phyloP scores from a whole-genome alignment of 2,888 invertebrate genomes.

The Rhagophthalmus giganteus region DNA sequence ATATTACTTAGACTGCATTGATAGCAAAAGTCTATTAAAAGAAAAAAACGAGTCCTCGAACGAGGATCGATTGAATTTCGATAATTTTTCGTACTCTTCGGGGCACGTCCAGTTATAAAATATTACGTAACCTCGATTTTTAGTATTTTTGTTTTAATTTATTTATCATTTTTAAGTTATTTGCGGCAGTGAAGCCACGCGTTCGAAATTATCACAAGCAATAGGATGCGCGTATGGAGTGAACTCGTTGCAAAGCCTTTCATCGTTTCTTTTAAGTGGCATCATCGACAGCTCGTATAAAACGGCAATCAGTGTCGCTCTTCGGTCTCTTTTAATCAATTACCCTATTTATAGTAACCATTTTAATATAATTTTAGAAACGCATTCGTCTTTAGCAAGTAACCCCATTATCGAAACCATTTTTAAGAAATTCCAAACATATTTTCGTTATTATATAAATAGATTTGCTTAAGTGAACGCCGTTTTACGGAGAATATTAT shows the following conservation, averaged over 20 bases:
- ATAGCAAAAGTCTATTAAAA: too few species aligned
- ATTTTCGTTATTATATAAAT: slow-evolving; percentile 44
- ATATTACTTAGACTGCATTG: too few species aligned
- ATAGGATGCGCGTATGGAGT: slow-evolving; percentile 5
- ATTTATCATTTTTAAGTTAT: too few species aligned
- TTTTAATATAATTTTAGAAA: slow-evolving; percentile 39
- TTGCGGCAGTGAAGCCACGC: too few species aligned
- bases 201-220: slow-evolving; percentile 26
- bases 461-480: slow-evolving; percentile 44
- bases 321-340: slow-evolving; percentile 36
- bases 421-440: slow-evolving; percentile 46
- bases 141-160: too few species aligned
- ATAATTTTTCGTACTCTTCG: too few species aligned
- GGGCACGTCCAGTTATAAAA: neutral
- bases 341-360: slow-evolving; percentile 42
- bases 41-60: too few species aligned
- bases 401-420: slow-evolving; percentile 40
- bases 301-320: slow-evolving; percentile 35
- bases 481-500: slow-evolving; percentile 37
- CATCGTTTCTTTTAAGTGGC: slow-evolving; percentile 40
- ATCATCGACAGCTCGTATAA: slow-evolving; percentile 43
- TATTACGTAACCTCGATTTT: neutral
- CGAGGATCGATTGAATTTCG: too few species aligned
- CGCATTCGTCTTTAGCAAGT: slow-evolving; percentile 38
- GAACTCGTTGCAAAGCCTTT: slow-evolving; percentile 33